Base-by-base conservation (phyloP, 2,113 vertebrate species). In the Phaethornis superciliosus region DNA sequence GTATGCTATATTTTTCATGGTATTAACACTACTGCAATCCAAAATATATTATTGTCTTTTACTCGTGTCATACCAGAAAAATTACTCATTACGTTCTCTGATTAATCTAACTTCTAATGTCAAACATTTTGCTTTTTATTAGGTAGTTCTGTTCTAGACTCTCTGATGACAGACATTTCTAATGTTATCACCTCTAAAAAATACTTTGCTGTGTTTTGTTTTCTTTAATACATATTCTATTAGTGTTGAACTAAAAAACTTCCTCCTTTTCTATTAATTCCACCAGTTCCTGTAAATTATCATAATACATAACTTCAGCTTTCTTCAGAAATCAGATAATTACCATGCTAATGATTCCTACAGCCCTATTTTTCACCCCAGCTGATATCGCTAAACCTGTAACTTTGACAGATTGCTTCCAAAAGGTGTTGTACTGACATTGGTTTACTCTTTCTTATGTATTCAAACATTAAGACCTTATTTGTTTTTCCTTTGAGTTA, bases 121-220 rank as follows among this genome's bases (percentile, higher is more conserved):
- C 12, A 44, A 67, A 5, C 5, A 26, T 70, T 81, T 63, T 76
- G 13, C 33, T 76, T 72, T 74, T 26, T 58, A 5, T 54, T 46
- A 40, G 51, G 26, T 8, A 47, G 18, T 47, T 80, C 28, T 71
- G 18, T 68, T 60, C 20, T 42, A 81, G 32, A 27, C 8, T 54
- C 52, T 71, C 42, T 59, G 6, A 22, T 71, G 32, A 58, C 46
- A 7, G 22, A 76, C 8, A 23, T 14, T 59, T 64, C 55, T 23
- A 24, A 65, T 16, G 4, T 33, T 40, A 49, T 58, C 9, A 30
- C n/a, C 12, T 23, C 22, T 11, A 54, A 7, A 75, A 94, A 75
- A 71, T 44, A 7, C 4, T 42, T 75, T 6, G 0, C 33, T 76
- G 3, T 80, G 15, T 42, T 54, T 70, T n/a, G 16, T 0, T 0